Percentiles rank a stretch among this genome's conserved stretches.
Conservation (phyloP, 2,888 invertebrate genomes). For the Hemaris fuciformis region DNA sequence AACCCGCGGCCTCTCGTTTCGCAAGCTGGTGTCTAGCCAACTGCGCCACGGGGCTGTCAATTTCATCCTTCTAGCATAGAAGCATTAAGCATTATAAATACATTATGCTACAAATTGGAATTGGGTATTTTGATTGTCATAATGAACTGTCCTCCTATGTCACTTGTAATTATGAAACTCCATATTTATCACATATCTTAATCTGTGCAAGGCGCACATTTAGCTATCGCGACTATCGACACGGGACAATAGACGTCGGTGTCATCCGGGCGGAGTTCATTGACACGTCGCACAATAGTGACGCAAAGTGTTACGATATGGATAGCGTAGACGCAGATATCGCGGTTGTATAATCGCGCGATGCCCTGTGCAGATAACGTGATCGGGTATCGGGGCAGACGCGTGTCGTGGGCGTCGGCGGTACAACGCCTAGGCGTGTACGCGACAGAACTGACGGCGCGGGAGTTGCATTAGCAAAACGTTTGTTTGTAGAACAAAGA, state of each 20-base stretch:
- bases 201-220: background rate
- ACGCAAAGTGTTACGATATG: slow-evolving; percentile 51
- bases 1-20: no score
- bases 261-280: slow-evolving; percentile 33
- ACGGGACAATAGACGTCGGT: background rate
- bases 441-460: background rate
- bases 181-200: background rate
- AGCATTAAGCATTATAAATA: no score
- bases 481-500: background rate
- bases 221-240: background rate
- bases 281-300: slow-evolving; percentile 43
- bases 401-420: slow-evolving; percentile 51
- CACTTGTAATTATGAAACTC: background rate
- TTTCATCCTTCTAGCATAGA: no score
- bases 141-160: background rate
- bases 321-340: slow-evolving; percentile 42
- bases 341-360: slow-evolving; percentile 55
- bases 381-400: slow-evolving; percentile 43
- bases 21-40: no score
- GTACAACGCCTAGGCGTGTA: slow-evolving; percentile 13
- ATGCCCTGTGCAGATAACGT: slow-evolving; percentile 48
- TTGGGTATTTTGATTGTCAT: no score
- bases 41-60: no score
- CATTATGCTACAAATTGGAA: no score
- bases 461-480: background rate